These are phyloP conservation scores for Diploscapter pachys DNA, from an alignment of 1,140 invertebrate species.

Conservation along the genomic window DNA sequence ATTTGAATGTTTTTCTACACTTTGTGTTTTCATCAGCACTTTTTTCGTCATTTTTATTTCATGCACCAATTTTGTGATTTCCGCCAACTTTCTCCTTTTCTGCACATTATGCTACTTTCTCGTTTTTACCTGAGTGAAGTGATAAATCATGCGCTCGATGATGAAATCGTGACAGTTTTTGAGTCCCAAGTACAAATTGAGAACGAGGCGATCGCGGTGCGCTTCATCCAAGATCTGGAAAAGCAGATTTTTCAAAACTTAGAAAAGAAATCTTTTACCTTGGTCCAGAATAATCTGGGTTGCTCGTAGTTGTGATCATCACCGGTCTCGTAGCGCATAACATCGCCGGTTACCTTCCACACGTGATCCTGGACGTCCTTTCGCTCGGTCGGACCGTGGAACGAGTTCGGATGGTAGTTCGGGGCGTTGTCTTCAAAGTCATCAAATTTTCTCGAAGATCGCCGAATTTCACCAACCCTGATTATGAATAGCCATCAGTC, in stretches of 20 bases:
- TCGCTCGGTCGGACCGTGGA: slow-evolving; percentile 71
- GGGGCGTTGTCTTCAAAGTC: slow-evolving; percentile 68
- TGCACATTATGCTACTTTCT: not conserved
- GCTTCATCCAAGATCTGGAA: slow-evolving; percentile 70
- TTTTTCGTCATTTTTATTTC: not conserved
- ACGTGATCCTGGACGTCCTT: slow-evolving; percentile 51
- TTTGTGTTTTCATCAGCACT: not conserved
- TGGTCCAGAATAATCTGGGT: slow-evolving; percentile 74
- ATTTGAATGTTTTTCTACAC: not conserved
- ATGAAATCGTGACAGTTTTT: slow-evolving; percentile 74
- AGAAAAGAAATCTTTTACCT: slow-evolving; percentile 53
- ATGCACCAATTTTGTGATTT: not conserved
- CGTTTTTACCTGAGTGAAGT: slow-evolving; percentile 59
- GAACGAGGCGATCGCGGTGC: slow-evolving; percentile 71
- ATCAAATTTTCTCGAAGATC: slow-evolving; percentile 46
- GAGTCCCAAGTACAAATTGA: slow-evolving; percentile 77
- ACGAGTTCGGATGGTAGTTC: slow-evolving; percentile 94
- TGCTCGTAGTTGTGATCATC: slow-evolving; percentile 89
- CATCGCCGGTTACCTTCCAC: slow-evolving; percentile 63
- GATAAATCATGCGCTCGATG: slow-evolving; percentile 68
- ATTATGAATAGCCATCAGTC: slow-evolving; percentile 65
- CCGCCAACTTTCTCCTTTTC: not conserved
- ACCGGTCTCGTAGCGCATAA: slow-evolving; percentile 73
- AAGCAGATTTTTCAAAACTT: not conserved
- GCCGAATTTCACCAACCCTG: slow-evolving; percentile 3